Evolutionary conservation across 2,888 invertebrate genomes (phyloP).

Genomic region (Myathropa florea): DNA sequence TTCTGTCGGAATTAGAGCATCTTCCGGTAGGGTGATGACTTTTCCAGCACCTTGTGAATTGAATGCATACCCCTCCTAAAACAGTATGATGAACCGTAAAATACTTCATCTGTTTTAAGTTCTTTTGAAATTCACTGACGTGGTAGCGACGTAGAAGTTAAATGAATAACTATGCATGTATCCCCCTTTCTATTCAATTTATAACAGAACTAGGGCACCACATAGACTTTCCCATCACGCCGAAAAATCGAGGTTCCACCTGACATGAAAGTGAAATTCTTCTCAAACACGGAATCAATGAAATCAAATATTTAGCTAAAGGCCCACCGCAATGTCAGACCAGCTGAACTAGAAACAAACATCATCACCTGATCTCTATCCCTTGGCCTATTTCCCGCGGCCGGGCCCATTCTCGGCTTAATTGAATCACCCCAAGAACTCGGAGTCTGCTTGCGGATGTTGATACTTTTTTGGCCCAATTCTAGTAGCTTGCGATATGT

Average conservation of each 20-base stretch:
- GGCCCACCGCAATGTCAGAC: constrained; percentile 45
- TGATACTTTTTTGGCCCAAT: not conserved
- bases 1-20: too few relatives aligned
- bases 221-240: not conserved
- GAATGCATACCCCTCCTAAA: too few relatives aligned
- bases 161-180: too few relatives aligned
- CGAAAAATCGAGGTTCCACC: not conserved
- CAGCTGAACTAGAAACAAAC: constrained; percentile 40
- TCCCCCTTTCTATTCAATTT: too few relatives aligned
- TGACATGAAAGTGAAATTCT: not conserved
- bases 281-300: constrained; percentile 48
- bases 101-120: too few relatives aligned
- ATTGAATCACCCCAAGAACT: constrained; percentile 47
- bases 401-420: constrained; percentile 13
- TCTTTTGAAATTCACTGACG: too few relatives aligned
- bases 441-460: constrained; percentile 29
- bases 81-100: too few relatives aligned
- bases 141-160: too few relatives aligned
- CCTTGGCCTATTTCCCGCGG: constrained; percentile 44
- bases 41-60: too few relatives aligned
- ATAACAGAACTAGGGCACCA: not conserved
- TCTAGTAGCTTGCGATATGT: not conserved
- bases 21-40: too few relatives aligned
- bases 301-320: constrained; percentile 37
- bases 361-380: constrained; percentile 9